phyloP scores from a whole-genome alignment of 2,797 vertebrate genomes.

The Channallabes apus region DNA sequence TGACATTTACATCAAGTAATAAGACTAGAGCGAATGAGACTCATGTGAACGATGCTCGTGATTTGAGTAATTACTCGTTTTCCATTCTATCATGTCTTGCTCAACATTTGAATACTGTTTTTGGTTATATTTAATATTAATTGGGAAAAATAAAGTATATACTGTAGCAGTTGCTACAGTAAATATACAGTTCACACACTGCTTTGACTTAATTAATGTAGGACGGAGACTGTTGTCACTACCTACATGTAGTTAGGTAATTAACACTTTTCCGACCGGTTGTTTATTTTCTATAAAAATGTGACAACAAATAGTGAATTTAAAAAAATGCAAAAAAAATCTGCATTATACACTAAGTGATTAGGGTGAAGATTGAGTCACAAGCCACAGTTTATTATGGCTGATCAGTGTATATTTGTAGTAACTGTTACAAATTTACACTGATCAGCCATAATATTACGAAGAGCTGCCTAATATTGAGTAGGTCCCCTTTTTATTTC shows the following conservation, averaged over 20 bases:
- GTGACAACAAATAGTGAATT: slow-evolving; percentile 12
- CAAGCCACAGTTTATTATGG: neutral
- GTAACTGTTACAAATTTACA: neutral
- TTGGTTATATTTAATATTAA: neutral
- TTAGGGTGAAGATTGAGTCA: neutral
- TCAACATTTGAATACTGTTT: neutral
- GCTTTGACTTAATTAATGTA: neutral
- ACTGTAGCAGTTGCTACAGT: neutral
- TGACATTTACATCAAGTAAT: neutral
- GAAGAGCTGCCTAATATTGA: too few species aligned
- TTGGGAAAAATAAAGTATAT: too few species aligned
- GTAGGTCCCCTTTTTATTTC: too few species aligned
- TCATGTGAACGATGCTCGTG: neutral
- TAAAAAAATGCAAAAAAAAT: neutral
- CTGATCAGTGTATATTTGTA: too few species aligned
- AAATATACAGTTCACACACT: neutral
- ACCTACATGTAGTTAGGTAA: neutral
- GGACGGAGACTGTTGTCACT: neutral
- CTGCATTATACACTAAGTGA: neutral
- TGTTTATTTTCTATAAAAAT: slow-evolving; percentile 8
- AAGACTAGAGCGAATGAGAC: neutral
- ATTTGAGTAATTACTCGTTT: neutral
- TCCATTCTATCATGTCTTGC: neutral
- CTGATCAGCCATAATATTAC: too few species aligned
- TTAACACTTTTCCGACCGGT: neutral